phyloP scores from a whole-genome alignment of 2,797 vertebrate species.

The Crenuchus spilurus region DNA sequence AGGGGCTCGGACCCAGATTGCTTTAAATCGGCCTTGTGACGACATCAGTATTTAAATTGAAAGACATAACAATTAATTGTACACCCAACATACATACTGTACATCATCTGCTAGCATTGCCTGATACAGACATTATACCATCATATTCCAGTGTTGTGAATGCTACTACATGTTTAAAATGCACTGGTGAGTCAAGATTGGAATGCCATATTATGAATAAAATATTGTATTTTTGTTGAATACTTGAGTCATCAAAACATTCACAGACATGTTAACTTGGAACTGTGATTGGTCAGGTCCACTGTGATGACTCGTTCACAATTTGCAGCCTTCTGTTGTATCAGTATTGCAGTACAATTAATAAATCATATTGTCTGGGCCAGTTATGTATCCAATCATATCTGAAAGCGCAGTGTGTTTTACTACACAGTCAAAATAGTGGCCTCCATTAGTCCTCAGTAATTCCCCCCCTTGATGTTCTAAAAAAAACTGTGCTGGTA shows the following conservation, averaged over 20 bases:
- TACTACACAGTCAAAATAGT: neutral
- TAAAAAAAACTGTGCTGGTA: slow-evolving; percentile 2
- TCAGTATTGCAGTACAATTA: neutral
- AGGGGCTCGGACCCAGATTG: too few species aligned
- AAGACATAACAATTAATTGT: neutral
- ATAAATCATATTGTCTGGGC: neutral
- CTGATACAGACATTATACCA: neutral
- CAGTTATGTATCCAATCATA: neutral
- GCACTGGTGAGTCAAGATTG: too few species aligned
- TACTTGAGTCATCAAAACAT: too few species aligned
- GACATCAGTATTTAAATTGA: too few species aligned
- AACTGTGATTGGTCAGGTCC: neutral
- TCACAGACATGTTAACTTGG: neutral
- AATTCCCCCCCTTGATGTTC: neutral
- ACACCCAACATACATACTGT: too few species aligned
- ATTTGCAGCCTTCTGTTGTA: neutral
- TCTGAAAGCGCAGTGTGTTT: neutral
- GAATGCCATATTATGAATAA: too few species aligned
- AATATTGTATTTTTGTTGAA: too few species aligned
- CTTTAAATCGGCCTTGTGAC: too few species aligned
- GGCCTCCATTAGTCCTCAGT: neutral
- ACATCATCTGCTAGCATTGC: neutral
- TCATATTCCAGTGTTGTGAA: too few species aligned
- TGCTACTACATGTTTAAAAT: too few species aligned
- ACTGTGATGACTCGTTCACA: neutral